Base-by-base conservation (phyloP, 2,888 invertebrate genomes). In the Danaus chrysippus region DNA sequence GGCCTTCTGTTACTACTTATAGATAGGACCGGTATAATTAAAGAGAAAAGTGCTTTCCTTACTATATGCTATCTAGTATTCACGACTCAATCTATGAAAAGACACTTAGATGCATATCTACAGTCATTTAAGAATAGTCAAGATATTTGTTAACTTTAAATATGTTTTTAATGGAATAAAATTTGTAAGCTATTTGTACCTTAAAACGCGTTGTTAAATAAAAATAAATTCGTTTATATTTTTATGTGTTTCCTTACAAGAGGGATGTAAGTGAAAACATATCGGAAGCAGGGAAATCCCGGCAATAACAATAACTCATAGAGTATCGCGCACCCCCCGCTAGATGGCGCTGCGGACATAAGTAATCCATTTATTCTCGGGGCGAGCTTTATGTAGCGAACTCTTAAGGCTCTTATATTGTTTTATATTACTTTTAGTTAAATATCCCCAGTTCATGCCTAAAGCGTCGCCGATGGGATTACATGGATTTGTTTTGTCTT, bases 351-450 rank as follows among this genome's bases (percentile, higher is more conserved):
- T 73, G 76, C 81, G 88, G 87, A 91, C 91, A 91, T 82, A 88
- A 89, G 84, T 91, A 90, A 90, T 91, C 91, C 91, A 91, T 91
- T 91, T 91, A 86, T 86, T 87, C 91, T 87, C 84, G 85, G 89
- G 88, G 90, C 78, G 91, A 82, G 77, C 76, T 90, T 91, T 90
- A 90, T 90, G 88, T 87, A 86, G 83, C 83, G 79, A 74, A 84
- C 84, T 85, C 83, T 81, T 89, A 87, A 86, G 84, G 75, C 76
- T 72, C 78, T 76, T 82, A 84, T 86, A 87, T 88, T 88, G 86
- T 89, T 88, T 87, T 85, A 86, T 84, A 81, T 86, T 87, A 86
- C 86, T 85, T 84, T 86, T 86, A 70, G 71, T 67, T 71, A 88
- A 86, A 88, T 85, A 84, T 83, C 78, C 76, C 71, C 58, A 62